Evolutionary conservation across 2,888 invertebrate species (phyloP).

Genomic region (Xestobium rufovillosum): DNA sequence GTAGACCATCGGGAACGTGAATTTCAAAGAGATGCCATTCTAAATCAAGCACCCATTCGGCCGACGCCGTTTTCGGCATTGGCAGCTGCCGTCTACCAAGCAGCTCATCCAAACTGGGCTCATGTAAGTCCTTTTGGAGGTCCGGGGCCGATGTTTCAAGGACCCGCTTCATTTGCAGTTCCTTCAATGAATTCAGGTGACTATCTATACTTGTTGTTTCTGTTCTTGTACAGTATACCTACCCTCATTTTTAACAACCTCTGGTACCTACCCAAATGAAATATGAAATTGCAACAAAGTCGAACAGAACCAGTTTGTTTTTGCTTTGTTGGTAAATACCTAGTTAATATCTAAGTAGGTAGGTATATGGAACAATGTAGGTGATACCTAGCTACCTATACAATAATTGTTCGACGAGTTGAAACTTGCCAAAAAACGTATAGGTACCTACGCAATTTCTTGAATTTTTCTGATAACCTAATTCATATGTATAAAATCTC

Average conservation of each 20-base stretch:
- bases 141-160: constrained; percentile 58
- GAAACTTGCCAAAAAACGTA: too few species aligned
- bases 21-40: constrained; percentile 29
- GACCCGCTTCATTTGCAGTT: constrained; percentile 48
- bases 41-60: constrained; percentile 57
- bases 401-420: constrained; percentile 1
- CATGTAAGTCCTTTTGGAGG: constrained; percentile 52
- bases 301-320: too few species aligned
- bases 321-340: too few species aligned
- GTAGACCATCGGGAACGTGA: constrained; percentile 28
- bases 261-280: background rate
- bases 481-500: too few species aligned
- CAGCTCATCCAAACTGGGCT: constrained; percentile 46
- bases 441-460: too few species aligned
- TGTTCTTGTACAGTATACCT: background rate
- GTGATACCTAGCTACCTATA: too few species aligned
- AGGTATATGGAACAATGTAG: too few species aligned
- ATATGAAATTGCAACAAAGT: background rate
- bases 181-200: constrained; percentile 45
- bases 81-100: constrained; percentile 58
- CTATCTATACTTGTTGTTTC: too few species aligned
- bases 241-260: too few species aligned
- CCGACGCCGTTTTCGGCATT: constrained; percentile 71
- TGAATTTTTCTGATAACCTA: too few species aligned
- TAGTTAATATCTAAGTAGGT: too few species aligned